Evolutionary conservation across 2,113 vertebrate genomes (phyloP), one percentile per base, ranked within the genome.

Genomic region (Oreochromis aureus): DNA sequence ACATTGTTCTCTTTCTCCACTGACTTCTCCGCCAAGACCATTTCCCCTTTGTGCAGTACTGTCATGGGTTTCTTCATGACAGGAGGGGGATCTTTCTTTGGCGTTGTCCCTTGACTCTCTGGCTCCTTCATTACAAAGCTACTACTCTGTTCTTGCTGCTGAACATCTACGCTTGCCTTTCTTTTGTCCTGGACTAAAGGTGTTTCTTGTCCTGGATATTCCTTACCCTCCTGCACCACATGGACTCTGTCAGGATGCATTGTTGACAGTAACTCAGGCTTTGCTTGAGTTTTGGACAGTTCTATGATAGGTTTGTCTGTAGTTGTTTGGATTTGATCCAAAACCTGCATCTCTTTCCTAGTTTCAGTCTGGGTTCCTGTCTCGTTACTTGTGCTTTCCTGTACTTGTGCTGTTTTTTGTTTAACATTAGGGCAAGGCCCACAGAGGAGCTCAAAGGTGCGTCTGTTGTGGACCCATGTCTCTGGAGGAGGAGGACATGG

Each of bases 401-500:
- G 83, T 30, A 13, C n/a, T 58, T 90, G 86, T 73, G 80, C 48
- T 66, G 86, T 76, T 80, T 90, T 92, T 46, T 83, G 63, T 73
- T 66, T 80, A 11, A 79, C 2, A 81, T 61, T 6, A 44, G 63
- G 46, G 82, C 6, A 32, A 34, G 92, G 85, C 4, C 93, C 93
- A 93, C 91, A 97, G 48, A 97, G 86, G 59, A 97, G 93, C 51
- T 96, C 91, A 87, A 96, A 90, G 78, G 95, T 95, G 18, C 6
- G 85, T 86, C 81, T 95, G 88, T 95, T 97, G 81, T 97, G 94
- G 32, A 79, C 95, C 96, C 97, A 97, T n/a, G 95, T 89, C 78
- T 97, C 97, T 46, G 94, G 97, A 63, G 98, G 98, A 18, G 98
- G 98, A 0, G 97, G 97, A 69, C 96, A 97, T 9, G 98, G 98